Conservation (phyloP, 2,888 invertebrate genomes). For the Meiosimyza decipiens region DNA sequence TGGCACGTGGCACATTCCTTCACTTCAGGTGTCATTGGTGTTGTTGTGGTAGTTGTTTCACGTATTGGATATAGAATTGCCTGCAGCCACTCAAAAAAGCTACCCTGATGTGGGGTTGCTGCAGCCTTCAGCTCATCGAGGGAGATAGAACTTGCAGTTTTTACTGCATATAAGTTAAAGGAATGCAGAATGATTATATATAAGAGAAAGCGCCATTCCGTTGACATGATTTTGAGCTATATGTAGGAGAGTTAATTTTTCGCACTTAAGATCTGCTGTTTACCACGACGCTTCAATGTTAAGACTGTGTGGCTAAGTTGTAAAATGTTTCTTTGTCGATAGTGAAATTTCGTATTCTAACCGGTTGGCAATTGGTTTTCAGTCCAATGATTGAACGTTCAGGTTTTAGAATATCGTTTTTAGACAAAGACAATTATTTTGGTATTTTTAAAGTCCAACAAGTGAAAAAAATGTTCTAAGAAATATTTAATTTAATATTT, state of each 20-base stretch:
- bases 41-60: conserved; percentile 35
- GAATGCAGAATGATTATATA: background rate
- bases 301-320: too few species aligned
- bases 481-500: too few species aligned
- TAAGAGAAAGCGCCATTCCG: too few species aligned
- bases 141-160: background rate
- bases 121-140: background rate
- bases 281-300: too few species aligned
- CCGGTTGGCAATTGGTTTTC: too few species aligned
- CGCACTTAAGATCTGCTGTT: too few species aligned
- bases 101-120: conserved; percentile 48
- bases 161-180: background rate
- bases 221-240: too few species aligned
- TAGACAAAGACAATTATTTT: background rate
- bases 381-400: too few species aligned
- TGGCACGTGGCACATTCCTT: conserved; percentile 58
- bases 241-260: too few species aligned
- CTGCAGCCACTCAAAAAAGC: conserved; percentile 56
- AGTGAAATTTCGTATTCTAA: too few species aligned
- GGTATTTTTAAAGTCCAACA: background rate
- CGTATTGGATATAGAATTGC: conserved; percentile 52
- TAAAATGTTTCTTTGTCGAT: too few species aligned
- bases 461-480: too few species aligned
- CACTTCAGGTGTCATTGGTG: conserved; percentile 45
- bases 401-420: background rate